Evolutionary conservation across 2,888 invertebrate species (phyloP), one percentile per base, ranked within the genome.

Genomic region (Brachypalpus laphriformis): DNA sequence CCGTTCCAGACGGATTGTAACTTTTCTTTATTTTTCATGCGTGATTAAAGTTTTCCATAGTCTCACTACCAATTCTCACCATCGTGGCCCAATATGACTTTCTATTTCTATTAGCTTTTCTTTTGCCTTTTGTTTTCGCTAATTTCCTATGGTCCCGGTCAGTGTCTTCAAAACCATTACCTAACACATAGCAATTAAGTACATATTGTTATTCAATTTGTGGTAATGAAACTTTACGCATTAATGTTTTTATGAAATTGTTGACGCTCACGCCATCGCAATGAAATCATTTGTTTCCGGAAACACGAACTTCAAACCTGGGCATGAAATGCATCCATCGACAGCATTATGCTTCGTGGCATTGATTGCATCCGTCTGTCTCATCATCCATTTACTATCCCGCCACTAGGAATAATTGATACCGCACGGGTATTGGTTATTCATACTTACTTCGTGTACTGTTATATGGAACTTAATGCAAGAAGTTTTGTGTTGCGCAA

Each of bases 341-440:
- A 31, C 16, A 20, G 56, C 54, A 49, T 71, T 16, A n/a, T 25
- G 49, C 59, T 77, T 56, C 56, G 51, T 57, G 61, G 72, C 78
- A 65, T 80, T 80, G 80, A 83, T 83, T 82, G 77, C 66, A 77
- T 77, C 66, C 59, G 82, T 77, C 82, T 25, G 3, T n/a, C n/a
- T 49, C 54, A 47, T 54, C 63, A 42, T 16, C 31, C 66, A 72
- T 68, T 54, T 66, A 14, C 45, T 47, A 71, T 57, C 65, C 49
- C 65, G 31, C 20, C 9, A 34, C 20, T 6, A 65, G 54, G n/a
- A 25, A 34, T 16, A 77, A 71, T 42, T 72, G 63, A 78, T 78
- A 83, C 71, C 45, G 9, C 51, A 31, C 47, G 54, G 42, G 18
- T 65, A 45, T 59, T 31, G 45, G 61, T 78, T 66, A 34, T 18